phyloP scores from a whole-genome alignment of 2,797 vertebrate genomes.

The Acrossocheilus fasciatus region DNA sequence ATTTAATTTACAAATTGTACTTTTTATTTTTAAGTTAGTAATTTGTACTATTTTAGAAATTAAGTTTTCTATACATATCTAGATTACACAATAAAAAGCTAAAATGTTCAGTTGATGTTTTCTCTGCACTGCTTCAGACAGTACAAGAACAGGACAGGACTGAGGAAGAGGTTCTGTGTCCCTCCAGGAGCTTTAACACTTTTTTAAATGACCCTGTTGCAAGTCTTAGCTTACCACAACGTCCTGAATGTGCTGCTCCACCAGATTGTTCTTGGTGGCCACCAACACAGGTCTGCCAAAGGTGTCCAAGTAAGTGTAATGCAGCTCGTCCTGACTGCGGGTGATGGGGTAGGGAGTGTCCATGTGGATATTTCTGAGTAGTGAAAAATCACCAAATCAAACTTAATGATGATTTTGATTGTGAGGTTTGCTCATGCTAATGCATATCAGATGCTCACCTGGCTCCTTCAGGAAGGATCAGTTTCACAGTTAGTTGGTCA shows the following conservation, averaged over 20 bases:
- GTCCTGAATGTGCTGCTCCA: conserved; percentile 99
- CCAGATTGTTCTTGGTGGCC: conserved; percentile 93
- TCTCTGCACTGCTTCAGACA: not conserved
- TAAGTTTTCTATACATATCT: not conserved
- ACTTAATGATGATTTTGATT: not conserved
- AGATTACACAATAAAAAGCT: not conserved
- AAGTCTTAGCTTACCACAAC: conserved; percentile 85
- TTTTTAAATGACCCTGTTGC: not conserved
- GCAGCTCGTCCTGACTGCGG: conserved; percentile 90
- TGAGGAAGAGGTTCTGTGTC: not conserved
- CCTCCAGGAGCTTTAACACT: not conserved
- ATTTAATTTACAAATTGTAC: not conserved
- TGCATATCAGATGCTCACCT: conserved; percentile 80
- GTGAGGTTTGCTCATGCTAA: not conserved
- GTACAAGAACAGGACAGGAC: not conserved
- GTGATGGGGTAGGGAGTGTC: conserved; percentile 92
- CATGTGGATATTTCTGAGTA: conserved; percentile 89
- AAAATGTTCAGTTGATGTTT: not conserved
- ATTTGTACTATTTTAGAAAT: too few relatives aligned
- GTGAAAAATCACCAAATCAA: not conserved
- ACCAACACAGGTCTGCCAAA: conserved; percentile 95
- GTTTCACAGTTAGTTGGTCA: conserved; percentile 92
- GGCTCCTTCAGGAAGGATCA: conserved; percentile 95
- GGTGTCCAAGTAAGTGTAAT: conserved; percentile 97
- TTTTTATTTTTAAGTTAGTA: not conserved